Evolutionary conservation across 2,888 invertebrate genomes (phyloP).

Genomic region (Folsomia candida): DNA sequence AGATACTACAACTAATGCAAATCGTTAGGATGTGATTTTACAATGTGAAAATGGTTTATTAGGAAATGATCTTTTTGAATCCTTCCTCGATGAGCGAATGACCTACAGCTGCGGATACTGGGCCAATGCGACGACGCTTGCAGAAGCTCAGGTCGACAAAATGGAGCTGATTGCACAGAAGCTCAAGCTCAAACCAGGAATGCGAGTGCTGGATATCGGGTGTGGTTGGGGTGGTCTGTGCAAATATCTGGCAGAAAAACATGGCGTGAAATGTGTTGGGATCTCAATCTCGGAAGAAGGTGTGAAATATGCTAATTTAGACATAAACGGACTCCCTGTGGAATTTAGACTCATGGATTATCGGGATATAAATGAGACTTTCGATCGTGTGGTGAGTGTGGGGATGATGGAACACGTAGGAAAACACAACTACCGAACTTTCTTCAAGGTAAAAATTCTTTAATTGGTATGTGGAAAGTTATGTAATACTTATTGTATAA

Average conservation of each 20-base stretch:
- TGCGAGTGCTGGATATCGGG: slow-evolving; percentile 39
- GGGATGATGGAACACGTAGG: slow-evolving; percentile 23
- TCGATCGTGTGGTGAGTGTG: slow-evolving; percentile 31
- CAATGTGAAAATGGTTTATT: not conserved
- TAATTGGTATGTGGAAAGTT: no score
- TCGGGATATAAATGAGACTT: slow-evolving; percentile 27
- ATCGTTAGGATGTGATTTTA: not conserved
- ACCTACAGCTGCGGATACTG: slow-evolving; percentile 47
- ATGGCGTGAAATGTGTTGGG: slow-evolving; percentile 33
- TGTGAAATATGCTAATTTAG: slow-evolving; percentile 21
- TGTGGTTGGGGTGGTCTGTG: slow-evolving; percentile 25
- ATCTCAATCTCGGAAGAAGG: slow-evolving; percentile 30
- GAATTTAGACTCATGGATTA: slow-evolving; percentile 27
- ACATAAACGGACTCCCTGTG: slow-evolving; percentile 26
- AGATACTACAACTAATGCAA: not conserved
- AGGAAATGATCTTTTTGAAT: slow-evolving; percentile 43
- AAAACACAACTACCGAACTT: slow-evolving; percentile 1
- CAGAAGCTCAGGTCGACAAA: slow-evolving; percentile 43
- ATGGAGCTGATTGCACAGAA: slow-evolving; percentile 44
- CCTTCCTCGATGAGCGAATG: slow-evolving; percentile 40
- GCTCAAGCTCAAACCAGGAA: slow-evolving; percentile 45
- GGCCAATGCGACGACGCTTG: slow-evolving; percentile 37
- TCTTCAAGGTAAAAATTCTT: slow-evolving; percentile 12
- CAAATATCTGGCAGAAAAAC: slow-evolving; percentile 25
- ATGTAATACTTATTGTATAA: no score